These are phyloP conservation scores for Aphrocallistes beatrix DNA, from an alignment of 37 sponge, comb jelly and placozoan genomes.

Conservation along the genomic window DNA sequence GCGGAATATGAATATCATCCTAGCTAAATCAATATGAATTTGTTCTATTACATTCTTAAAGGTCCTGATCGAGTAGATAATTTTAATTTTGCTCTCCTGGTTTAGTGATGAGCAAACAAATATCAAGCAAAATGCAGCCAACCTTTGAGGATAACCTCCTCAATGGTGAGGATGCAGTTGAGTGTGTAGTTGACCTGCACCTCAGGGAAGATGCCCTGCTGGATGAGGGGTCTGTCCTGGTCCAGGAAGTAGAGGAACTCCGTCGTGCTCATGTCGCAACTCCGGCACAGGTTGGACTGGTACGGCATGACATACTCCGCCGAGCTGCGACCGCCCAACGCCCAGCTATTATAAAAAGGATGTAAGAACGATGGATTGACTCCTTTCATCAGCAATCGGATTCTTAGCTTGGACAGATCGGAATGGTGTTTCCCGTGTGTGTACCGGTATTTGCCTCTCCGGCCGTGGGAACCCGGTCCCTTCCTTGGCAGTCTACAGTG, in stretches of 20 bases:
- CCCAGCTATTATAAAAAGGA: background rate
- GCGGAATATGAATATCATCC: no score
- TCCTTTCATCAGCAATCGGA: background rate
- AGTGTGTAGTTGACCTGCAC: constrained; percentile 52
- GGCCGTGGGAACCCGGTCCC: no score
- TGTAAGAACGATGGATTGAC: background rate
- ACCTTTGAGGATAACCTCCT: constrained; percentile 38
- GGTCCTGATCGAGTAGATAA: background rate
- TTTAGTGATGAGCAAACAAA: background rate
- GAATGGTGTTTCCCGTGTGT: no score
- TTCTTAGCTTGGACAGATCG: background rate
- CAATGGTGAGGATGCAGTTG: constrained; percentile 27
- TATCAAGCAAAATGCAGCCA: background rate
- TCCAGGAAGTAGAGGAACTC: background rate
- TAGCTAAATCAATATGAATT: no score
- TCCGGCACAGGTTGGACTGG: constrained; percentile 29
- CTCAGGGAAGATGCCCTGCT: constrained; percentile 69
- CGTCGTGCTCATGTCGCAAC: constrained; percentile 29
- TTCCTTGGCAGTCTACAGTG: no score
- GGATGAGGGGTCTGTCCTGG: constrained; percentile 44
- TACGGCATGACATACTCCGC: background rate
- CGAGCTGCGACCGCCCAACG: background rate
- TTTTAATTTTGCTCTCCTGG: background rate
- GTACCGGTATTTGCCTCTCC: no score
- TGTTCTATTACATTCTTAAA: no score